phyloP scores from a whole-genome alignment of 2,888 invertebrate species.

The Enoplolaimus lenunculus region DNA sequence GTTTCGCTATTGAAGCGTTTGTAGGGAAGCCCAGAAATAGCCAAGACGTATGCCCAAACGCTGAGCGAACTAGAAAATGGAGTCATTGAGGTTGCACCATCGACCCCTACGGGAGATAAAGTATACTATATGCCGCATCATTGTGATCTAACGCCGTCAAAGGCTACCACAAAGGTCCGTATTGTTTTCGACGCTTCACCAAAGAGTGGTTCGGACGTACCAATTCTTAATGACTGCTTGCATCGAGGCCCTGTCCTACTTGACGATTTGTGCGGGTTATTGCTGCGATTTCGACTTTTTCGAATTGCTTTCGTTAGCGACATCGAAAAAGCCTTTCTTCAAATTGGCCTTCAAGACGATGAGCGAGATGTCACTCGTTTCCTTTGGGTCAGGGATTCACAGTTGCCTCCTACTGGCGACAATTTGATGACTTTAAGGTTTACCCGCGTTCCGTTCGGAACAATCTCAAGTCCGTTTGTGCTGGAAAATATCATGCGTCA shows the following conservation, averaged over 20 bases:
- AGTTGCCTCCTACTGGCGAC: neutral
- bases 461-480: slow-evolving; percentile 4
- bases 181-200: slow-evolving; percentile 26
- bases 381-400: slow-evolving; percentile 16
- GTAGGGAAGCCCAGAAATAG: slow-evolving; percentile 4
- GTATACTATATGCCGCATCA: slow-evolving; percentile 25
- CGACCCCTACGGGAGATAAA: neutral
- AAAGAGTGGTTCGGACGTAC: neutral
- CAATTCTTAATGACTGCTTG: slow-evolving; percentile 26
- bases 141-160: slow-evolving; percentile 22
- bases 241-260: slow-evolving; percentile 24
- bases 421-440: slow-evolving; percentile 11
- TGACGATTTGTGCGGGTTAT: slow-evolving; percentile 19
- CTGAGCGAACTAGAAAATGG: slow-evolving; percentile 14
- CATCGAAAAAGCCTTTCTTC: slow-evolving; percentile 27
- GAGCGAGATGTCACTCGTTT: slow-evolving; percentile 24
- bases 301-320: slow-evolving; percentile 23
- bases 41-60: slow-evolving; percentile 16
- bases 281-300: slow-evolving; percentile 23
- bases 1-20: neutral
- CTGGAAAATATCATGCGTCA: neutral
- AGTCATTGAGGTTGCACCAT: slow-evolving; percentile 20
- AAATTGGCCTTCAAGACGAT: slow-evolving; percentile 19
- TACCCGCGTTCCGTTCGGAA: slow-evolving; percentile 14
- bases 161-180: slow-evolving; percentile 24